Percentiles rank a stretch among this genome's conserved stretches.
These are phyloP conservation scores for Nebria ingens DNA, from an alignment of 1,140 invertebrate genomes.

Conservation along the genomic window DNA sequence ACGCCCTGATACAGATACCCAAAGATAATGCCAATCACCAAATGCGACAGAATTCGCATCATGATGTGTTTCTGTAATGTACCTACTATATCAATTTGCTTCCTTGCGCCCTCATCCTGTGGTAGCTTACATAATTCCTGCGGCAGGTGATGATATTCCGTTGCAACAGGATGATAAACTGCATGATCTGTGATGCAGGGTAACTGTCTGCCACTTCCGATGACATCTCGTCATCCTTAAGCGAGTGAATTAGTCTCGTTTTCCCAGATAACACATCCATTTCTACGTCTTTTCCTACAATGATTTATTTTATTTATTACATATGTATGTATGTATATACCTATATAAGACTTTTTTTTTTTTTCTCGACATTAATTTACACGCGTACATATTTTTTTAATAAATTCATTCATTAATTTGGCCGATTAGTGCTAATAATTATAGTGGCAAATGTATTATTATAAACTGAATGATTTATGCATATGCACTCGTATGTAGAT, in stretches of 20 bases:
- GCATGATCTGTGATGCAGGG: slow-evolving; percentile 37
- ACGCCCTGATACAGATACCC: slow-evolving; percentile 82
- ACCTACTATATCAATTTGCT: too few relatives aligned
- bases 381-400: too few relatives aligned
- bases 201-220: not conserved
- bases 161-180: slow-evolving; percentile 47
- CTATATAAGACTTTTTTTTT: too few relatives aligned
- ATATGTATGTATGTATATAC: too few relatives aligned
- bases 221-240: not conserved
- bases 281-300: not conserved
- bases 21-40: slow-evolving; percentile 76
- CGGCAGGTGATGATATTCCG: slow-evolving; percentile 49
- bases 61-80: slow-evolving; percentile 49
- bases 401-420: too few relatives aligned
- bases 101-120: too few relatives aligned
- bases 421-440: too few relatives aligned
- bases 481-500: too few relatives aligned
- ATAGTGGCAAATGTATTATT: too few relatives aligned
- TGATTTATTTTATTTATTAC: too few relatives aligned
- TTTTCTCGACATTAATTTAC: too few relatives aligned
- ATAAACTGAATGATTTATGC: too few relatives aligned
- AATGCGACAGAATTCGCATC: slow-evolving; percentile 68
- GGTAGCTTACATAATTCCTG: slow-evolving; percentile 51
- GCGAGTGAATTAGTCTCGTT: not conserved
- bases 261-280: not conserved